A percentile compares a stretch with the other conserved stretches of the same genome.
Conservation (phyloP, 2,113 vertebrate species). For the Misgurnus mizolepis region DNA sequence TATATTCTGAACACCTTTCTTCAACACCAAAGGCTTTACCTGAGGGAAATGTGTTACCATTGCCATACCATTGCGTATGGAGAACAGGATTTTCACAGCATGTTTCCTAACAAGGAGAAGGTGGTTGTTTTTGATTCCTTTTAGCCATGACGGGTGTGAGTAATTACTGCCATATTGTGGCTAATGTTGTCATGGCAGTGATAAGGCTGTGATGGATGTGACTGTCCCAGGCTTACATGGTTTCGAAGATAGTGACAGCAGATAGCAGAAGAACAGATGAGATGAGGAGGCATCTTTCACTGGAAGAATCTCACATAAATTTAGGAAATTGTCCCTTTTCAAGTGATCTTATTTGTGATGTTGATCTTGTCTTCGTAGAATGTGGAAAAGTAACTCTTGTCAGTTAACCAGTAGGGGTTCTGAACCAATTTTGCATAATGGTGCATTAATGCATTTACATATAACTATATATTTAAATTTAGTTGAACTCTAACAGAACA, state of each 20-base stretch:
- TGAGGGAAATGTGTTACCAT: not conserved
- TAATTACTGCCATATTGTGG: conserved; percentile 46
- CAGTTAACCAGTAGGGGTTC: not conserved
- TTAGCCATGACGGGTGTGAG: conserved; percentile 13
- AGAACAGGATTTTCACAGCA: not conserved
- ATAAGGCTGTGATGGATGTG: conserved; percentile 50
- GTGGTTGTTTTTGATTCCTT: conserved; percentile 6
- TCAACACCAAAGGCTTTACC: not conserved
- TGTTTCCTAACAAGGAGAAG: conserved; percentile 20
- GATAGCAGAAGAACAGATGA: not conserved
- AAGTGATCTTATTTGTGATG: not conserved
- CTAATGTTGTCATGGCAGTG: conserved; percentile 43
- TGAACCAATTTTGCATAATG: not conserved
- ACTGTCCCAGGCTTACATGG: conserved; percentile 38
- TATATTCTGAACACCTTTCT: not conserved
- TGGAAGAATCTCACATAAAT: not conserved
- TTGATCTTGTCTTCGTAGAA: not conserved
- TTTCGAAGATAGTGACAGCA: conserved; percentile 33
- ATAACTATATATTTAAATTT: too few species aligned
- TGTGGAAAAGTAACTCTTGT: not conserved
- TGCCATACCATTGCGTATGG: too few species aligned
- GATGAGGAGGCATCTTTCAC: not conserved
- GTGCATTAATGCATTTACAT: too few species aligned
- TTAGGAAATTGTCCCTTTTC: not conserved
- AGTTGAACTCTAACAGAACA: too few species aligned